Conservation (phyloP, 30 jellyfish, hydroid and myxozoan species). For the Cassiopea xamachana region DNA sequence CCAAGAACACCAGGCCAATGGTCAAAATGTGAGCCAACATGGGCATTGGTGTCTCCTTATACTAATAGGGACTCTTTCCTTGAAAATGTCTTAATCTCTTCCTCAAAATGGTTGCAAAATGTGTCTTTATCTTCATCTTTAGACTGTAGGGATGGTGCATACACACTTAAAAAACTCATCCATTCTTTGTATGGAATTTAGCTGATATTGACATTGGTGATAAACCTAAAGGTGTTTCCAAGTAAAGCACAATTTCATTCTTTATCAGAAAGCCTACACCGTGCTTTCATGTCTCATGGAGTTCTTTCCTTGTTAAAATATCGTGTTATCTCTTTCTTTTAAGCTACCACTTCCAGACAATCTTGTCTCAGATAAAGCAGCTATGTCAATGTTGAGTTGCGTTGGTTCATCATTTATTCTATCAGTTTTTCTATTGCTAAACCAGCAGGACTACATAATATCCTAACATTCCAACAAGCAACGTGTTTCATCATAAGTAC, state of each 20-base stretch:
- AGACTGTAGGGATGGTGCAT: constrained; percentile 32
- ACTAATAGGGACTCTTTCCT: constrained; percentile 1
- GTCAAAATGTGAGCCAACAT: constrained; percentile 1
- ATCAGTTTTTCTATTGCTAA: constrained; percentile 20
- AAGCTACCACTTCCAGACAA: constrained; percentile 15
- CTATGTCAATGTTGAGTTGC: constrained; percentile 25
- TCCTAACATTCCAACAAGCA: constrained; percentile 37
- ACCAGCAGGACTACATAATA: neutral
- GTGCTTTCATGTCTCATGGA: constrained; percentile 7
- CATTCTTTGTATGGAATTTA: constrained; percentile 11
- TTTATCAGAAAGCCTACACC: constrained; percentile 55
- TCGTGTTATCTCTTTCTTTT: constrained; percentile 8
- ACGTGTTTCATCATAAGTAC: neutral
- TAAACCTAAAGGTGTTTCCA: neutral
- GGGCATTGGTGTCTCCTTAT: constrained; percentile 42
- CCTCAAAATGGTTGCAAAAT: neutral
- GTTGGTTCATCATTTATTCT: neutral
- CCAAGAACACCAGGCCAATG: constrained; percentile 22
- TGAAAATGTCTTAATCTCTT: constrained; percentile 3
- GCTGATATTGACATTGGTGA: neutral
- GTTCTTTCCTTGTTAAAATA: constrained; percentile 52
- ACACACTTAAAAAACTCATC: constrained; percentile 25
- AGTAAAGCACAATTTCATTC: neutral
- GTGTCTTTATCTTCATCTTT: constrained; percentile 1
- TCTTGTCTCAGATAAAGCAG: constrained; percentile 41